Conservation (phyloP, 2,888 invertebrate genomes). For the Dasypogon diadema region DNA sequence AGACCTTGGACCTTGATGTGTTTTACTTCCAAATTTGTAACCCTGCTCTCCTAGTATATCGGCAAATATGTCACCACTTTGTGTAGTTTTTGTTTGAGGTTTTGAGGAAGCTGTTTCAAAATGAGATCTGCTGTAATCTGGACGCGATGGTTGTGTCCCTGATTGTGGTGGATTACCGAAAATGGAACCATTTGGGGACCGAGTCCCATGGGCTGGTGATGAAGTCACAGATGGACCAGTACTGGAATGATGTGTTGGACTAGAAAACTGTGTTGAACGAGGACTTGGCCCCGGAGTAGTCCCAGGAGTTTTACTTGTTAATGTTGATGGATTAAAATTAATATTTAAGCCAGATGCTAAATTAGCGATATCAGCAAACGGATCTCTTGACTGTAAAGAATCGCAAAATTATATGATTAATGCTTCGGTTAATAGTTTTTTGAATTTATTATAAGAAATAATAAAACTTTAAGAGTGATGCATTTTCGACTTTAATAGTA, state of each 20-base stretch:
- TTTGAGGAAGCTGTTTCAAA: slow-evolving; percentile 70
- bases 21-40: slow-evolving; percentile 81
- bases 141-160: slow-evolving; percentile 55
- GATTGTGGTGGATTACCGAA: slow-evolving; percentile 51
- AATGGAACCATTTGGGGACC: slow-evolving; percentile 47
- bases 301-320: slow-evolving; percentile 63
- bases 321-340: slow-evolving; percentile 65
- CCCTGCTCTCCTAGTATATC: slow-evolving; percentile 92
- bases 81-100: slow-evolving; percentile 59
- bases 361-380: slow-evolving; percentile 80
- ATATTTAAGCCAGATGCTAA: slow-evolving; percentile 67
- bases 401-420: no score
- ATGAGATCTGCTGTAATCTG: slow-evolving; percentile 78
- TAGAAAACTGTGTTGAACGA: slow-evolving; percentile 66
- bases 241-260: slow-evolving; percentile 65
- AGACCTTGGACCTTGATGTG: slow-evolving; percentile 82
- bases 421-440: no score
- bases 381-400: slow-evolving; percentile 71
- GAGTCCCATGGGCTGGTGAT: slow-evolving; percentile 51
- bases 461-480: no score
- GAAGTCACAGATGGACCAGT: slow-evolving; percentile 49
- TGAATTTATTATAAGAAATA: no score
- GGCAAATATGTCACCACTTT: slow-evolving; percentile 81
- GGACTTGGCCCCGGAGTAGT: slow-evolving; percentile 65
- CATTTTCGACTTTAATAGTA: no score